Conservation (phyloP, 1,140 invertebrate genomes). For the Papilio aristodemus region DNA sequence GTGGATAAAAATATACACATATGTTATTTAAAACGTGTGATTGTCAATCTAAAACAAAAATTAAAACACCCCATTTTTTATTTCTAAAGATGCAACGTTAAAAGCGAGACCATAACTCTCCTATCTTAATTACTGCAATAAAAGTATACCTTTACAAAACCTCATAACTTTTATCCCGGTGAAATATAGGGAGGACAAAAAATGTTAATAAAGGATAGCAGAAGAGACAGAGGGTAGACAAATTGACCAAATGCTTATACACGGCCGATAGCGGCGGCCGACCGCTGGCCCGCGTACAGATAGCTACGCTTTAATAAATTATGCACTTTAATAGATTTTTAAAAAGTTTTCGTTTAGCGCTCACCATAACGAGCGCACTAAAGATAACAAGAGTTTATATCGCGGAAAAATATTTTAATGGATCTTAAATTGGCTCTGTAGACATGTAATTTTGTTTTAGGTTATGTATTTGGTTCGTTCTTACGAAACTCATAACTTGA, state of each 20-base stretch:
- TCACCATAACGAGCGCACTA: conserved; percentile 40
- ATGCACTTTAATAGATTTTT: conserved; percentile 56
- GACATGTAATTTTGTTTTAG: neutral
- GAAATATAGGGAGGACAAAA: conserved; percentile 64
- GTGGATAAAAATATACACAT: neutral
- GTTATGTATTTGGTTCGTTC: too few relatives aligned
- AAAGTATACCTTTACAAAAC: conserved; percentile 66
- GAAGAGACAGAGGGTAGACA: conserved; percentile 54
- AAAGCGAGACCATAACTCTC: conserved; percentile 62
- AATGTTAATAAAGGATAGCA: conserved; percentile 65
- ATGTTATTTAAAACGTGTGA: neutral
- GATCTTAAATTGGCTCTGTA: conserved; percentile 14
- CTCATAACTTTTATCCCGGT: conserved; percentile 67
- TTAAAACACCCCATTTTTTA: conserved; percentile 42
- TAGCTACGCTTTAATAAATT: conserved; percentile 60
- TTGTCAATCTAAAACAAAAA: conserved; percentile 37
- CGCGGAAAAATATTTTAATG: conserved; percentile 49
- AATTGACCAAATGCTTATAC: conserved; percentile 66
- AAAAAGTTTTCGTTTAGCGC: conserved; percentile 45
- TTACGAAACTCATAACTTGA: too few relatives aligned
- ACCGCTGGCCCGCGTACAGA: conserved; percentile 41
- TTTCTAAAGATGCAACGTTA: conserved; percentile 52
- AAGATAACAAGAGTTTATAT: conserved; percentile 42
- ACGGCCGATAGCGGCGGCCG: conserved; percentile 48
- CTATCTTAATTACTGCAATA: conserved; percentile 77